Conservation (phyloP, 92 coral and sea anemone species). For the Anthopleura xanthogrammica region DNA sequence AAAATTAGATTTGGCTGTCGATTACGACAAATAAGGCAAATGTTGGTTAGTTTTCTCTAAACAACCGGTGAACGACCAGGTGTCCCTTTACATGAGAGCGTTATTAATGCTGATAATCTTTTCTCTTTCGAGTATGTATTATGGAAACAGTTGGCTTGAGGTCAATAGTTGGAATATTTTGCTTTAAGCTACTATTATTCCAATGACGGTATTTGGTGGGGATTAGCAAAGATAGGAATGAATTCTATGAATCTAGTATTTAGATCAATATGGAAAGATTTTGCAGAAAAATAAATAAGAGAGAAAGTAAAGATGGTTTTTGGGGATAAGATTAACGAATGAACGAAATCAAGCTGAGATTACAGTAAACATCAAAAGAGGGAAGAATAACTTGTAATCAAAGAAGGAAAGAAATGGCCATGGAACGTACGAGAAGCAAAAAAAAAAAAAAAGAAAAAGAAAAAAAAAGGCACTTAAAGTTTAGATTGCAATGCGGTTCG, state of each 20-base stretch:
- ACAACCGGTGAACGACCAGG: neutral
- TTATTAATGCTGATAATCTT: neutral
- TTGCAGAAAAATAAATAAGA: neutral
- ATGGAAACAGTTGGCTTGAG: conserved; percentile 9
- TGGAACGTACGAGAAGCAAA: no score
- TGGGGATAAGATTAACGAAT: neutral
- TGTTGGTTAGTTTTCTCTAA: neutral
- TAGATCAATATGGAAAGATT: neutral
- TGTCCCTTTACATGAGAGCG: neutral
- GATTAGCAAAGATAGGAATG: neutral
- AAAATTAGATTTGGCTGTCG: neutral
- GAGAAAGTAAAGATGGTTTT: neutral
- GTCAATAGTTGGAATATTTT: neutral
- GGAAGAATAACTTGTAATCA: neutral
- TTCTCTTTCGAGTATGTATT: neutral
- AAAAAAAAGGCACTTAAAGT: neutral
- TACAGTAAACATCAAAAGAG: neutral
- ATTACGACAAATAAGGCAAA: neutral
- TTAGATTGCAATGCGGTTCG: neutral
- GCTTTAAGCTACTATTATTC: conserved; percentile 4
- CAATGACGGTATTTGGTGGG: neutral
- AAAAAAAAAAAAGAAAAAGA: neutral
- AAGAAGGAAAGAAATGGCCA: neutral
- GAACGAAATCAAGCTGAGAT: neutral
- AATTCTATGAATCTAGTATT: neutral